Percentiles rank a stretch among this genome's conserved stretches.
Conservation (phyloP, 2,113 vertebrate genomes). For the Poecile atricapillus region DNA sequence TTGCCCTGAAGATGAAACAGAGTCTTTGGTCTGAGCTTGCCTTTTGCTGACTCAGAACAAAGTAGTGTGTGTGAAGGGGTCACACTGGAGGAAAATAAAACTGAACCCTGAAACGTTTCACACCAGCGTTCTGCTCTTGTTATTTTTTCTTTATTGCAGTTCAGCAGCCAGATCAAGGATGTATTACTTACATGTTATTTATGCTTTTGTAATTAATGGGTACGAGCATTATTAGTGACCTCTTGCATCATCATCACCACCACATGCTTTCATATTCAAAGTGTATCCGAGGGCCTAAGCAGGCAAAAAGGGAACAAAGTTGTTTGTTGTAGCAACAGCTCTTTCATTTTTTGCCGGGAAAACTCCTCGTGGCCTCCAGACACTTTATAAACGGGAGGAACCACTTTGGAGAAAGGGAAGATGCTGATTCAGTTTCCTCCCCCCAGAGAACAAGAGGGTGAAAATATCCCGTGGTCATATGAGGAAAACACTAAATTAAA, state of each 20-base stretch:
- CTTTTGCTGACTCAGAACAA: neutral
- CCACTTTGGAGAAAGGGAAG: neutral
- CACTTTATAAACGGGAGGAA: neutral
- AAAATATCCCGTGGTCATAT: constrained; percentile 26
- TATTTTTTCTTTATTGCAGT: neutral
- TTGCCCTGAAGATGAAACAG: neutral
- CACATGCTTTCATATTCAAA: neutral
- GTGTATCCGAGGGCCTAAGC: neutral
- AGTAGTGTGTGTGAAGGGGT: neutral
- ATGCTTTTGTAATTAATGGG: neutral
- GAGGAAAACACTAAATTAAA: constrained; percentile 19
- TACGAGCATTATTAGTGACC: neutral
- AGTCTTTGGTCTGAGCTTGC: neutral
- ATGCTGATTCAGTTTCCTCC: constrained; percentile 28
- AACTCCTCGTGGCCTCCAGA: neutral
- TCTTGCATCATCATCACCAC: constrained; percentile 1
- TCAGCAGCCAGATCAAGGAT: neutral
- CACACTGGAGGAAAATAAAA: neutral
- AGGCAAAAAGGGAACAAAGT: neutral
- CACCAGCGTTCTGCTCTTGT: neutral
- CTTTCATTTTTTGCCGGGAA: neutral
- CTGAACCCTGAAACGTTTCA: neutral
- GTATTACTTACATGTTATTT: neutral
- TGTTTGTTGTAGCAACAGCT: constrained; percentile 43
- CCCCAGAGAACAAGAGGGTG: neutral